phyloP scores from a whole-genome alignment of 1,140 invertebrate genomes.

The Danaus plexippus region DNA sequence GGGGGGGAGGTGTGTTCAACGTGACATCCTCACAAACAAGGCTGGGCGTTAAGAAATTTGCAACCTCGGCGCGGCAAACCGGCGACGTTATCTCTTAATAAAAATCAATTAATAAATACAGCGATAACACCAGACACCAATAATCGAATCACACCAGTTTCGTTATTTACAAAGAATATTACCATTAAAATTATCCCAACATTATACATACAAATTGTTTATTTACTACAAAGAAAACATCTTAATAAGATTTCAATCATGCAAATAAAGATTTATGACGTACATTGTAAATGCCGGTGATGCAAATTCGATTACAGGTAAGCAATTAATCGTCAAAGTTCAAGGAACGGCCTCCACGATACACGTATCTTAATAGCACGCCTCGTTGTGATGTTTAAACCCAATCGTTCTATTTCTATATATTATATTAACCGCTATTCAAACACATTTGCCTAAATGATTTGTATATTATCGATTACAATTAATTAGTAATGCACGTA shows the following conservation, averaged over 20 bases:
- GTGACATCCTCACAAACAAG: conserved; percentile 64
- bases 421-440: too few relatives aligned
- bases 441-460: too few relatives aligned
- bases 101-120: conserved; percentile 51
- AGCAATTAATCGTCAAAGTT: conserved; percentile 16
- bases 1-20: conserved; percentile 27
- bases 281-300: conserved; percentile 4
- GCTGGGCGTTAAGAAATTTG: conserved; percentile 42
- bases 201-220: too few relatives aligned
- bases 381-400: too few relatives aligned
- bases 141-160: background rate
- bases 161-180: background rate
- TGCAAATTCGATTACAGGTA: conserved; percentile 3
- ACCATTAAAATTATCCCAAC: background rate
- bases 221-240: too few relatives aligned
- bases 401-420: too few relatives aligned
- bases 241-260: too few relatives aligned
- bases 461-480: too few relatives aligned
- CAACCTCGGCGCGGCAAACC: conserved; percentile 41
- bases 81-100: conserved; percentile 26
- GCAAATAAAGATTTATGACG: background rate
- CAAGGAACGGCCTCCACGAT: conserved; percentile 16
- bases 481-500: too few relatives aligned
- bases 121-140: conserved; percentile 10
- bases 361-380: background rate